Percentiles rank a stretch among this genome's conserved stretches.
Conservation (phyloP, 2,797 vertebrate genomes). For the Mormyrus proboscirostris region DNA sequence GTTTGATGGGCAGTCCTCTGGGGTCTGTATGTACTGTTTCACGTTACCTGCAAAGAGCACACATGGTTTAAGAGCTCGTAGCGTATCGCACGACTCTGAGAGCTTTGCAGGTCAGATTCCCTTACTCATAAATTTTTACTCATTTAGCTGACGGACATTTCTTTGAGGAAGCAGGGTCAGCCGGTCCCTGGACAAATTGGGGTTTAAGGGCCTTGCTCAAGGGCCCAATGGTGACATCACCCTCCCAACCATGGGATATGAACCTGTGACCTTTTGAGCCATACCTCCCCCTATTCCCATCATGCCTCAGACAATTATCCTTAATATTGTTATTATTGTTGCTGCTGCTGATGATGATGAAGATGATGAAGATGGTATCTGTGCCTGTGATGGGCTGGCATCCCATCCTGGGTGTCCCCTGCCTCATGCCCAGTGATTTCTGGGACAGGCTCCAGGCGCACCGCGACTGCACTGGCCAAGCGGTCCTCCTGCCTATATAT, state of each 20-base stretch:
- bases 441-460: background rate
- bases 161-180: background rate
- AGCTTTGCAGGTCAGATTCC: background rate
- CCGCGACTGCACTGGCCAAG: background rate
- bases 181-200: background rate
- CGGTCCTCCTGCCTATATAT: background rate
- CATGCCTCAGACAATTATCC: background rate
- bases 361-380: background rate
- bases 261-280: background rate
- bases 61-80: background rate
- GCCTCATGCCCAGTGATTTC: background rate
- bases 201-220: background rate
- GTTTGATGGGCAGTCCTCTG: background rate
- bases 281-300: background rate
- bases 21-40: background rate
- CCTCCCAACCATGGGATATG: background rate
- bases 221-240: background rate
- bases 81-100: background rate
- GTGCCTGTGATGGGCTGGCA: background rate
- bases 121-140: background rate
- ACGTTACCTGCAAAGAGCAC: background rate
- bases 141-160: background rate
- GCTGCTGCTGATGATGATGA: background rate
- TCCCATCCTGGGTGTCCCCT: background rate
- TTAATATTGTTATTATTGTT: background rate